Evolutionary conservation across 2,113 vertebrate species (phyloP), one percentile per base, ranked within the genome.

Genomic region (Perccottus glenii): DNA sequence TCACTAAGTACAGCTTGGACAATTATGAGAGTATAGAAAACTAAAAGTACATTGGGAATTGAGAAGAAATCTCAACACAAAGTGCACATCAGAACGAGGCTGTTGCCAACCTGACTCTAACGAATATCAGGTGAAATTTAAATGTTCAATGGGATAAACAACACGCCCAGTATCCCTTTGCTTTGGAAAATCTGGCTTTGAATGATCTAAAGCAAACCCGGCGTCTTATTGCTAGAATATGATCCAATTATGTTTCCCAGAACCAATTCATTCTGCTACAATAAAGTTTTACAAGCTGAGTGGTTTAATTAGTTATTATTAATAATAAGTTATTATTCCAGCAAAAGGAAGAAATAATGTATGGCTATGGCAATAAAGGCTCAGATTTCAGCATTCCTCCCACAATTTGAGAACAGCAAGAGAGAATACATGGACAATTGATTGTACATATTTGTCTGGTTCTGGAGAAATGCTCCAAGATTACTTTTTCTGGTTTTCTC

Each of bases 11-110:
- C 19, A 27, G 19, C 19, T 27, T 27, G 19, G 19, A 27, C 19
- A 2, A 27, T 27, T 27, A 3, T 27, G 73, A 77, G 67, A 77
- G 72, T 51, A 84, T 86, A 27, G 1, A 27, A 27, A 27, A 27
- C 19, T 27, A 27, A 27, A n/a, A 27, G 19, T 27, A 27, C 19
- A 27, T 27, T 27, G 19, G 19, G 19, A 27, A 27, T 27, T 27
- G 19, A 27, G 19, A 27, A 27, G 3, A 27, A 27, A 27, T 27
- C 19, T 27, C n/a, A 27, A 27, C 19, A 27, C 19, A 27, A 27
- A 27, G 19, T 27, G 19, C 19, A 27, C 19, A 27, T 27, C 19
- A 27, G 19, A 27, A 27, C 3, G 3, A 27, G 19, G 19, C 19
- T 2, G 19, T 27, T 27, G 3, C 19, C 19, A 27, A 27, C 19